These are phyloP conservation scores for Neodiprion lecontei DNA, from an alignment of 1,140 invertebrate species.

Conservation along the genomic window DNA sequence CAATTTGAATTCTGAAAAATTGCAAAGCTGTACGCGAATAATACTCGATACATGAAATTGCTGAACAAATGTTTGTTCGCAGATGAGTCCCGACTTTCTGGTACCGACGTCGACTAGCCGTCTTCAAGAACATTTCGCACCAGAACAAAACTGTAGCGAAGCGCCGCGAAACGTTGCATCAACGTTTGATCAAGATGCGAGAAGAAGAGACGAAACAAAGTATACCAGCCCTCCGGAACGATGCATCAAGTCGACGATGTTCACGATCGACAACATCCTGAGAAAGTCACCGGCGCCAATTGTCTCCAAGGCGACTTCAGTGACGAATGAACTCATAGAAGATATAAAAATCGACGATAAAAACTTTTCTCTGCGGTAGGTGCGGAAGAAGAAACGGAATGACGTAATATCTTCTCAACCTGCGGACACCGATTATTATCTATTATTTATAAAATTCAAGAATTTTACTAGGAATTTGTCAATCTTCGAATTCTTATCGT, in stretches of 20 bases:
- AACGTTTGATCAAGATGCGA: not conserved
- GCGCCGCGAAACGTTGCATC: not conserved
- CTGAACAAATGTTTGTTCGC: not conserved
- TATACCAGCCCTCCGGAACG: constrained; percentile 7
- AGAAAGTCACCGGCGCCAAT: constrained; percentile 28
- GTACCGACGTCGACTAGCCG: not conserved
- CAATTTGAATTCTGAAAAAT: too few relatives aligned
- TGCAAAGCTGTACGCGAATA: too few relatives aligned
- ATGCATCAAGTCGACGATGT: constrained; percentile 37
- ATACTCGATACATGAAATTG: too few relatives aligned
- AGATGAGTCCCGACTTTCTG: not conserved
- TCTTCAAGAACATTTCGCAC: not conserved
- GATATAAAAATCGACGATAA: not conserved
- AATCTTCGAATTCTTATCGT: too few relatives aligned
- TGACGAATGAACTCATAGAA: not conserved
- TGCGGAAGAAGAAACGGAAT: not conserved
- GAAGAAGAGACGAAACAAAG: not conserved
- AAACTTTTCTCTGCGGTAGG: too few relatives aligned
- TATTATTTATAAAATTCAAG: too few relatives aligned
- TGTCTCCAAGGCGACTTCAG: not conserved
- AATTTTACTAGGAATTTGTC: too few relatives aligned
- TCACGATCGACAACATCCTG: constrained; percentile 48
- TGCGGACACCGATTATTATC: too few relatives aligned
- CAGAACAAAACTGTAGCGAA: not conserved
- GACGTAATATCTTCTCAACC: not conserved